phyloP scores from a whole-genome alignment of 2,888 invertebrate genomes.

The Bellardia pandia region DNA sequence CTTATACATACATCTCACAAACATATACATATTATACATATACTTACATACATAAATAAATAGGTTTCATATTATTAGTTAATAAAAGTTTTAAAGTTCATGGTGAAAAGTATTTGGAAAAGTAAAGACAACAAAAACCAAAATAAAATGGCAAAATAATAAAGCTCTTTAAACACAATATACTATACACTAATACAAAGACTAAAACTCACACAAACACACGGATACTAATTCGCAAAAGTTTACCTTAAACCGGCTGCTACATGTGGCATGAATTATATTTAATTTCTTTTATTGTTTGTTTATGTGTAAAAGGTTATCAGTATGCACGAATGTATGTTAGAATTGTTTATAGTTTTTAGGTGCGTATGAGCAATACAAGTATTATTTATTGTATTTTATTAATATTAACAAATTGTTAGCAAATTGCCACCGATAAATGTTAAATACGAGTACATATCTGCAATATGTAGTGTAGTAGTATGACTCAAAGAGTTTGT shows the following conservation, averaged over 20 bases:
- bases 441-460: background rate
- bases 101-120: slow-evolving; percentile 31
- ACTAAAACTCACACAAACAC: background rate
- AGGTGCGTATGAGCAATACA: background rate
- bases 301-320: background rate
- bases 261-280: background rate
- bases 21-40: background rate
- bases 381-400: background rate
- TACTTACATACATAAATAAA: background rate
- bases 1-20: background rate
- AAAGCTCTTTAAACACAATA: slow-evolving; percentile 23
- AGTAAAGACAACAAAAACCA: slow-evolving; percentile 18
- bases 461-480: background rate
- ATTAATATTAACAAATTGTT: background rate
- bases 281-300: background rate
- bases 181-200: background rate
- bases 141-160: slow-evolving; percentile 1
- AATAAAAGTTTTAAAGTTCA: slow-evolving; percentile 50
- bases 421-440: slow-evolving; percentile 23
- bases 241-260: background rate
- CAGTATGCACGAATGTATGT: background rate
- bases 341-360: background rate
- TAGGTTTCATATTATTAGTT: slow-evolving; percentile 7
- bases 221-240: background rate
- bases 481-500: no score